Evolutionary conservation across 2,888 invertebrate species (phyloP).

Genomic region (Conistra vaccinii): DNA sequence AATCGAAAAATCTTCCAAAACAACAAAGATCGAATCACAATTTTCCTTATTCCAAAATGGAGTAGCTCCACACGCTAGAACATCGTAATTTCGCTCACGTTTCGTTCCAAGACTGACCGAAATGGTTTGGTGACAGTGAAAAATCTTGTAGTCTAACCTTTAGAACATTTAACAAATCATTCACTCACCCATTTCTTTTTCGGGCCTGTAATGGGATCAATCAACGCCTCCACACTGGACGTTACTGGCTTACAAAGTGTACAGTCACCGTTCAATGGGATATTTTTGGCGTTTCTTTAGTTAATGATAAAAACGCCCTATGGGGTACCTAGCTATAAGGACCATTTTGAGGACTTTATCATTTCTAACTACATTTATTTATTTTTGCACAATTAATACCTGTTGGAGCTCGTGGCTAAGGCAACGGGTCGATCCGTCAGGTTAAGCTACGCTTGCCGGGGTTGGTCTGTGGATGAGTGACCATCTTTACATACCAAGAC

Average conservation of each 20-base stretch:
- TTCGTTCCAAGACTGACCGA: slow-evolving; percentile 74
- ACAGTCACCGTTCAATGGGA: slow-evolving; percentile 19
- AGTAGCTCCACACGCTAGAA: slow-evolving; percentile 30
- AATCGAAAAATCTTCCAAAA: background rate
- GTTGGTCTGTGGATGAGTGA: too few species aligned
- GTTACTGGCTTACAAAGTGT: slow-evolving; percentile 53
- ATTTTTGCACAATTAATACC: too few species aligned
- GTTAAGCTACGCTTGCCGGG: too few species aligned
- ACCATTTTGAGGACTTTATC: too few species aligned
- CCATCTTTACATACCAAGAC: too few species aligned
- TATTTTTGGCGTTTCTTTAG: slow-evolving; percentile 12
- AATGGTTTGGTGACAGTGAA: slow-evolving; percentile 82
- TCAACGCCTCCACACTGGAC: slow-evolving; percentile 64
- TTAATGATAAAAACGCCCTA: background rate
- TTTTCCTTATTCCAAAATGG: slow-evolving; percentile 28
- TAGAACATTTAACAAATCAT: slow-evolving; percentile 79
- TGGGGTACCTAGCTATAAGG: too few species aligned
- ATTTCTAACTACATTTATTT: too few species aligned
- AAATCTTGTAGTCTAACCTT: slow-evolving; percentile 80
- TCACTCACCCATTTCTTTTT: slow-evolving; percentile 70
- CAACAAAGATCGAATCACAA: slow-evolving; percentile 16
- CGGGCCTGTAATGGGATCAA: slow-evolving; percentile 67
- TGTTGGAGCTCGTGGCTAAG: too few species aligned
- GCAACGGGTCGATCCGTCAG: too few species aligned
- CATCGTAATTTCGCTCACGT: slow-evolving; percentile 80